Conservation (phyloP, 2,797 vertebrate genomes). For the Protonibea diacanthus region DNA sequence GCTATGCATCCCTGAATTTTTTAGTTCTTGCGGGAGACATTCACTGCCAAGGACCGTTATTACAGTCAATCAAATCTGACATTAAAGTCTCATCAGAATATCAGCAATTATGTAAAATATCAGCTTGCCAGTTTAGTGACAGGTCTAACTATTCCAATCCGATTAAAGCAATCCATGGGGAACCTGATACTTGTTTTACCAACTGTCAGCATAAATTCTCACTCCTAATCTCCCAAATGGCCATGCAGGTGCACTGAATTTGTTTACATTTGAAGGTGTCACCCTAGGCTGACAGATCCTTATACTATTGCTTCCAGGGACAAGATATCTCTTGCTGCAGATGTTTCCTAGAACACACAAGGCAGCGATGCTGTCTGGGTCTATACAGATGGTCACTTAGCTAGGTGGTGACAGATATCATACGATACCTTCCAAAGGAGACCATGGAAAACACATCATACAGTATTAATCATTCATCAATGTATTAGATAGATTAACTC, state of each 20-base stretch:
- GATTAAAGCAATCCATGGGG: slow-evolving; percentile 48
- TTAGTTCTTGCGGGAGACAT: slow-evolving; percentile 45
- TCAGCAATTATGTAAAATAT: slow-evolving; percentile 65
- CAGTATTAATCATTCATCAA: slow-evolving; percentile 26
- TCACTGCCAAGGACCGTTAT: slow-evolving; percentile 43
- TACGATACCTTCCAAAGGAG: slow-evolving; percentile 2
- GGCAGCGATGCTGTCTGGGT: slow-evolving; percentile 10
- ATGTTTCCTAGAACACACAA: slow-evolving; percentile 33
- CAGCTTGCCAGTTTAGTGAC: slow-evolving; percentile 42
- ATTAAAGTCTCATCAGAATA: slow-evolving; percentile 69
- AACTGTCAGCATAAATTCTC: slow-evolving; percentile 59
- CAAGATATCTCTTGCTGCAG: slow-evolving; percentile 43
- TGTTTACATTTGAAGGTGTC: slow-evolving; percentile 63
- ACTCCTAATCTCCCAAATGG: slow-evolving; percentile 56
- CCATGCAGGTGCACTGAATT: slow-evolving; percentile 25
- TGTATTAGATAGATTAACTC: slow-evolving; percentile 5
- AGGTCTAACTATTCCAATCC: slow-evolving; percentile 50
- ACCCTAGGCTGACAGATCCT: slow-evolving; percentile 49
- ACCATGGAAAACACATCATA: slow-evolving; percentile 5
- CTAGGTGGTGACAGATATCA: slow-evolving; percentile 18
- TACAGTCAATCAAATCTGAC: slow-evolving; percentile 73
- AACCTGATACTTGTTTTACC: slow-evolving; percentile 55
- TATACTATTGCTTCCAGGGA: slow-evolving; percentile 31
- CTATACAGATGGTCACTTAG: slow-evolving; percentile 33
- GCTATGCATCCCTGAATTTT: slow-evolving; percentile 62